Conservation (phyloP, 1,140 invertebrate species). For the Calliopsis andreniformis region DNA sequence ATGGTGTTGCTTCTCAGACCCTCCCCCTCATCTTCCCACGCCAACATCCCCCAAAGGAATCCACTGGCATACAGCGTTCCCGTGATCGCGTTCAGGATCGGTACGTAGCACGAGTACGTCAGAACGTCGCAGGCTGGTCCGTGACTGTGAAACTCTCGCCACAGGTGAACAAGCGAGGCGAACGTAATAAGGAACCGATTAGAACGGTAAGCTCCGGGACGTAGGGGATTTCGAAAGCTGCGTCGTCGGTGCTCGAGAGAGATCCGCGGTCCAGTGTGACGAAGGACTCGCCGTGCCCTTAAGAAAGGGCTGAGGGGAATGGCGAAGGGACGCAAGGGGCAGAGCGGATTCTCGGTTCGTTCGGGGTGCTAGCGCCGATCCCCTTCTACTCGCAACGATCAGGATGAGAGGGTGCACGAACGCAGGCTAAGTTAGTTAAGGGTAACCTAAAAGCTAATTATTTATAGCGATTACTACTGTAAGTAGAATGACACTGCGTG, state of each 20-base stretch:
- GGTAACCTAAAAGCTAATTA: slow-evolving; percentile 15
- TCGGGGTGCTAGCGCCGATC: not conserved
- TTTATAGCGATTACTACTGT: slow-evolving; percentile 27
- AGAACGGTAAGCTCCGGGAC: no score
- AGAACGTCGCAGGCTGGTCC: no score
- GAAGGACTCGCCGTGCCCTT: not conserved
- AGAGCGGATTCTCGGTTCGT: not conserved
- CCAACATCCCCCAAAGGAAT: no score
- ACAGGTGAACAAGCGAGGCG: no score
- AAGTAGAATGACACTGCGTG: slow-evolving; percentile 15
- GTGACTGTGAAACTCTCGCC: no score
- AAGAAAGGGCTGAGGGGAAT: not conserved
- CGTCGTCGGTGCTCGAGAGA: not conserved
- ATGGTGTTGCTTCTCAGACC: no score
- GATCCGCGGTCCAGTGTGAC: not conserved
- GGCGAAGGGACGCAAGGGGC: not conserved
- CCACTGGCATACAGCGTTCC: no score
- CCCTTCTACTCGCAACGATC: not conserved
- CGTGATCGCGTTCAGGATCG: no score
- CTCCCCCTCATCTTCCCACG: no score
- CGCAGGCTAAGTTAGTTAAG: slow-evolving; percentile 8
- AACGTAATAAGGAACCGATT: no score
- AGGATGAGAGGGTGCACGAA: not conserved
- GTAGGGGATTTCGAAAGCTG: no score
- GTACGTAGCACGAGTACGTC: no score